Percentiles rank a stretch among this genome's conserved stretches.
Conservation (phyloP, 2,888 invertebrate species). For the Matsumyia berberina region DNA sequence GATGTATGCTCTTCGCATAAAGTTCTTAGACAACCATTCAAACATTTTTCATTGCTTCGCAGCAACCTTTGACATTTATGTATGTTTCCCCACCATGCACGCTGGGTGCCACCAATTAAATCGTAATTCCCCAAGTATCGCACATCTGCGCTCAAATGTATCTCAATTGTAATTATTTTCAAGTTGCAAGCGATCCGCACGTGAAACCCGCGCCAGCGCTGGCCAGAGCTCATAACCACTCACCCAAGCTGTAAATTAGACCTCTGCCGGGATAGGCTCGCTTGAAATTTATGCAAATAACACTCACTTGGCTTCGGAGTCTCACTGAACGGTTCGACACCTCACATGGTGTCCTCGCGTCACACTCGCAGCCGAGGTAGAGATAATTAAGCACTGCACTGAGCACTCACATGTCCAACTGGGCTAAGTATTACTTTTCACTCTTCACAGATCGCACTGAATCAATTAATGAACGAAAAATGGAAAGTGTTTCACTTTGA, state of each 20-base stretch:
- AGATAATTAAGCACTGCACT: not conserved
- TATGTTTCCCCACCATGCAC: not conserved
- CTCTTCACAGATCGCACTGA: not conserved
- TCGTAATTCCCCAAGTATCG: constrained; percentile 16
- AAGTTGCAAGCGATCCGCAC: constrained; percentile 16
- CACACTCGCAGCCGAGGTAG: constrained; percentile 3
- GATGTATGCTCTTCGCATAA: no score
- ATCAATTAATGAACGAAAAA: not conserved
- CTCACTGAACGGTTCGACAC: constrained; percentile 5
- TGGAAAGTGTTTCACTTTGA: not conserved
- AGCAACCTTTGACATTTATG: constrained; percentile 4
- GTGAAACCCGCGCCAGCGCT: not conserved
- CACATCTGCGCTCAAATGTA: not conserved
- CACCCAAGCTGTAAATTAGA: constrained; percentile 5
- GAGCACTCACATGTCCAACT: not conserved
- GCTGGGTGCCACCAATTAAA: constrained; percentile 16
- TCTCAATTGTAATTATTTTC: constrained; percentile 47
- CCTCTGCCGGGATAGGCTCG: constrained; percentile 8
- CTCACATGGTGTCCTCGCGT: constrained; percentile 19
- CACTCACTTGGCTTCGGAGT: constrained; percentile 32
- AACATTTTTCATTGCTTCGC: not conserved
- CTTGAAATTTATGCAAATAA: constrained; percentile 40
- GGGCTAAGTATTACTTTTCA: not conserved
- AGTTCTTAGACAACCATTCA: no score
- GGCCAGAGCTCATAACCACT: not conserved